A percentile compares a stretch with the other conserved stretches of the same genome.
Evolutionary conservation across 2,113 vertebrate species (phyloP).

Genomic region (Corythornis madagascariensis): DNA sequence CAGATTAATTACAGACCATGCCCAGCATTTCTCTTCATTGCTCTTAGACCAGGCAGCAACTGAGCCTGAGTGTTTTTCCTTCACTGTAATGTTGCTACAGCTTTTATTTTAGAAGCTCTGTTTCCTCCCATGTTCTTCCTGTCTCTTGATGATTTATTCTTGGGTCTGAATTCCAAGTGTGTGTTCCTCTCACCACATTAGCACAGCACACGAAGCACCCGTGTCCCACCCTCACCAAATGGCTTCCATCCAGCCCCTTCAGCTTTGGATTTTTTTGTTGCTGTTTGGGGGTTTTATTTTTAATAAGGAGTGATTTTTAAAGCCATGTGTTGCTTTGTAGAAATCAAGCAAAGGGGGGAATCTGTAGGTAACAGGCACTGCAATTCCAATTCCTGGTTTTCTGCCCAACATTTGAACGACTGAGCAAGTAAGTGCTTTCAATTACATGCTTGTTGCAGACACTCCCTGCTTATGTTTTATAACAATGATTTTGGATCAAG

Average conservation of each 20-base stretch:
- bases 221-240: not conserved
- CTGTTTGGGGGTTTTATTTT: not conserved
- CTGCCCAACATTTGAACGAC: not conserved
- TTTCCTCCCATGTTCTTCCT: not conserved
- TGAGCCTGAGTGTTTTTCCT: not conserved
- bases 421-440: constrained; percentile 52
- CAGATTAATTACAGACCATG: not conserved
- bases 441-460: constrained; percentile 26
- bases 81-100: not conserved
- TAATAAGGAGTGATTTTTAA: not conserved
- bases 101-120: not conserved
- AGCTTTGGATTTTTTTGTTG: not conserved
- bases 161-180: not conserved
- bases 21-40: not conserved
- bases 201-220: not conserved
- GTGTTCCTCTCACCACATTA: not conserved
- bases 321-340: not conserved
- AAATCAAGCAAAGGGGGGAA: not conserved
- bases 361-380: not conserved
- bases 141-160: not conserved
- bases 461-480: constrained; percentile 19
- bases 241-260: not conserved
- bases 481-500: constrained; percentile 22
- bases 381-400: not conserved
- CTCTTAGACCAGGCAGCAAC: not conserved